Evolutionary conservation across 2,888 invertebrate species (phyloP), one percentile per base, ranked within the genome.

Genomic region (Ashinkailepas kermadecensis): DNA sequence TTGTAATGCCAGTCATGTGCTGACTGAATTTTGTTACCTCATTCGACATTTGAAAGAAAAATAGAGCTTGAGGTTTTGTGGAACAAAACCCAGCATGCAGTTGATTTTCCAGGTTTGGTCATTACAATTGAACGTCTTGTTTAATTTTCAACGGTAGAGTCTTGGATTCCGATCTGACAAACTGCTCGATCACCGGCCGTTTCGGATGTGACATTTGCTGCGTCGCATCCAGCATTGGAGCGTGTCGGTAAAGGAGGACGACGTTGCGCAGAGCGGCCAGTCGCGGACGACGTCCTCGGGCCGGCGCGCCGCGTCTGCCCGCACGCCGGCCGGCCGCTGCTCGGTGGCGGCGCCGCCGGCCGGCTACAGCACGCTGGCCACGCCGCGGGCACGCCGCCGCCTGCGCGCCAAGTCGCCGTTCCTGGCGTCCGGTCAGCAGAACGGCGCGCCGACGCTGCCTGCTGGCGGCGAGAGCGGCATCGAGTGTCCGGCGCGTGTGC

Each of bases 401-500:
- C 74, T 74, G 56, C 74, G 74, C 56, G 74, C 74, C 74, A 74
- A 74, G 56, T 74, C 74, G 18, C 74, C 74, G 54, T 74, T 74
- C 74, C 74, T 74, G 21, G 74, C 74, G 21, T 74, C 74, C 2
- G 74, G 54, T 4, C 70, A 78, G 81, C 39, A 23, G 21, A 81
- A 78, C 81, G 81, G 78, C 23, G 81, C 70, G 57, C 59, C 70
- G 74, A 23, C 58, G 57, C 67, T 39, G 9, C 65, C 81, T 0
- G 56, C 78, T 0, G 81, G 56, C 58, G 67, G 62, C n/a, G 81
- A 74, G 57, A 79, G 74, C 39, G 78, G 78, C 59, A 25, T 81
- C 70, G n/a, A 70, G 58, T 58, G 79, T 15, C 83, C 83, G 64
- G 67, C 74, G 23, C 56, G 59, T 18, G 83, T 83, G 15, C 79